Evolutionary conservation across 2,888 invertebrate genomes (phyloP).

Genomic region (Acrobasis repandana): DNA sequence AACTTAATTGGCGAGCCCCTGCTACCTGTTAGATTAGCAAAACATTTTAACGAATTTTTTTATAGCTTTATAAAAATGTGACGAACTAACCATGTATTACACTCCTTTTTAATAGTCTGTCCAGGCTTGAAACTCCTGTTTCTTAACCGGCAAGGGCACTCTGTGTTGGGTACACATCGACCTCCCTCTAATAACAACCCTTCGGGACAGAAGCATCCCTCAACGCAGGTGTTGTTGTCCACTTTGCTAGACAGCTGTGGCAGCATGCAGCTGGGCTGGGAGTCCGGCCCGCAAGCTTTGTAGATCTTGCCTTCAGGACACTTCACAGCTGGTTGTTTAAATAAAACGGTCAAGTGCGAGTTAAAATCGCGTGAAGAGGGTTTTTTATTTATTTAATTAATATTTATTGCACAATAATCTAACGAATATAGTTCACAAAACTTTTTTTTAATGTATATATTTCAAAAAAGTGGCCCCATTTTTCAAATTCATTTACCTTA

Average conservation of each 20-base stretch:
- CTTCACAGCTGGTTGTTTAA: slow-evolving; percentile 89
- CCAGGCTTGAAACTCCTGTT: slow-evolving; percentile 89
- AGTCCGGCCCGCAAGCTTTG: slow-evolving; percentile 88
- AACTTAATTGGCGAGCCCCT: no score
- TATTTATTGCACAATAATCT: no score
- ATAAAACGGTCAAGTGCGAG: no score
- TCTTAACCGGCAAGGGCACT: slow-evolving; percentile 91
- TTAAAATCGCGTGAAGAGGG: no score
- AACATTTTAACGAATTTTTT: no score
- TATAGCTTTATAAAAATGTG: no score
- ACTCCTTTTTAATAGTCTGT: slow-evolving; percentile 87
- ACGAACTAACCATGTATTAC: slow-evolving; percentile 90
- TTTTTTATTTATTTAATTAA: no score
- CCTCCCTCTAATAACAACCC: slow-evolving; percentile 89
- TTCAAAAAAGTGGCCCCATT: no score
- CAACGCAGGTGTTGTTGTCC: slow-evolving; percentile 85
- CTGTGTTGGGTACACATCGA: slow-evolving; percentile 86
- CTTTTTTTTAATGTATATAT: no score
- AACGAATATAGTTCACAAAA: no score
- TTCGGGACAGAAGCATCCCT: slow-evolving; percentile 94
- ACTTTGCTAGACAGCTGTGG: slow-evolving; percentile 48
- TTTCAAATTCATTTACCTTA: no score
- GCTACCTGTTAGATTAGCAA: no score
- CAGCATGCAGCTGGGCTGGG: slow-evolving; percentile 88
- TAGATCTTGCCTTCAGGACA: slow-evolving; percentile 90